Evolutionary conservation across 2,797 vertebrate genomes (phyloP).

Genomic region (Sciurus vulgaris): DNA sequence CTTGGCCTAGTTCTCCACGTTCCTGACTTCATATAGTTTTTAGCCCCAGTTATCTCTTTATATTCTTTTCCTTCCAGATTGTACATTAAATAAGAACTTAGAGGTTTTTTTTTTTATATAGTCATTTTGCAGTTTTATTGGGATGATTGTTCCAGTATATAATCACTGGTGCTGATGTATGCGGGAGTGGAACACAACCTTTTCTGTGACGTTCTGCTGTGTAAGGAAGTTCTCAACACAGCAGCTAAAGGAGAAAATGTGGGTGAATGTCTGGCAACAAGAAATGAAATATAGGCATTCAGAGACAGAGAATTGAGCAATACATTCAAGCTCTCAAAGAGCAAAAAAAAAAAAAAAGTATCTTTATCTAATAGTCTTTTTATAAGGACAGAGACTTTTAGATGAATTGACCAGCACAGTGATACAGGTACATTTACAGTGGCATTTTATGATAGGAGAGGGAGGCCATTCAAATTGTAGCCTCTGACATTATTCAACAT

Average conservation of each 20-base stretch:
- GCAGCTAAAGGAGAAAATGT: not conserved
- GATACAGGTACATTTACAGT: not conserved
- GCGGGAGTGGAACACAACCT: not conserved
- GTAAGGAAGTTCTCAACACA: not conserved
- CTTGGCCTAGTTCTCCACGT: not conserved
- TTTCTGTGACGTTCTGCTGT: not conserved
- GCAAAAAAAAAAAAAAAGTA: not conserved
- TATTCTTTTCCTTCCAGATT: not conserved
- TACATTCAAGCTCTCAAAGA: not conserved
- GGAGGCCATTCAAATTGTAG: not conserved
- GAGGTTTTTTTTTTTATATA: not conserved
- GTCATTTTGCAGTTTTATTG: not conserved
- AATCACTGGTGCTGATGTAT: not conserved
- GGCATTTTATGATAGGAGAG: conserved; percentile 24
- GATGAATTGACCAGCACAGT: not conserved
- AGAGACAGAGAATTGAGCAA: not conserved
- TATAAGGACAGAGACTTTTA: not conserved
- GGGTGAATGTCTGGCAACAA: not conserved
- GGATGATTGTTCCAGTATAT: too few relatives aligned
- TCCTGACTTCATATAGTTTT: not conserved
- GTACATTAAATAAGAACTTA: not conserved
- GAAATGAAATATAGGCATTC: not conserved
- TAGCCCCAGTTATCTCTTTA: not conserved
- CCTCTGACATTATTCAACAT: conserved; percentile 50
- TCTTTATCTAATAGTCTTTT: not conserved